Conservation (phyloP, 2,888 invertebrate species). For the Drosophila siamana region DNA sequence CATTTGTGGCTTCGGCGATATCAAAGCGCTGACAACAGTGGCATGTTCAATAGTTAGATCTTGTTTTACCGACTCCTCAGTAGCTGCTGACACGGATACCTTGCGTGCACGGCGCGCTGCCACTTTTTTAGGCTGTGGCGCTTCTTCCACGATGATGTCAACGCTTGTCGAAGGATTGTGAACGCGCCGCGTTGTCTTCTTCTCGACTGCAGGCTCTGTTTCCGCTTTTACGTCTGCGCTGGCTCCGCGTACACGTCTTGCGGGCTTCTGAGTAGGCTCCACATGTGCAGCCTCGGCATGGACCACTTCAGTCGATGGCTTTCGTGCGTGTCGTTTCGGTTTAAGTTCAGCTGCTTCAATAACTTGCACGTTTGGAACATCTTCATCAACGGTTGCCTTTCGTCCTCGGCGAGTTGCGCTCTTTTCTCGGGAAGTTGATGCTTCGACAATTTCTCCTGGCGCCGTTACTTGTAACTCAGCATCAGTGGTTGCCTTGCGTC, state of each 20-base stretch:
- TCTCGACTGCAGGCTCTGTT: constrained; percentile 16
- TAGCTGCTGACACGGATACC: constrained; percentile 11
- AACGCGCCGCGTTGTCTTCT: constrained; percentile 32
- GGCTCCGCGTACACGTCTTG: constrained; percentile 26
- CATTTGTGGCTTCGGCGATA: constrained; percentile 15
- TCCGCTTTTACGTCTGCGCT: constrained; percentile 29
- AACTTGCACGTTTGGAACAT: not conserved
- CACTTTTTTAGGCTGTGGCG: constrained; percentile 34
- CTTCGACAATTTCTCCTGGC: not conserved
- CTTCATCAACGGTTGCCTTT: constrained; percentile 28
- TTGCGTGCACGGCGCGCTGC: constrained; percentile 40
- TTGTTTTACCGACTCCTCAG: not conserved
- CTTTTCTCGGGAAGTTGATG: constrained; percentile 21
- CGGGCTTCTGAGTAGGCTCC: constrained; percentile 16
- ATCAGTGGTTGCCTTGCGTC: not conserved
- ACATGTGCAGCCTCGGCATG: not conserved
- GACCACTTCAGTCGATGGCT: constrained; percentile 25
- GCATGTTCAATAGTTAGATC: constrained; percentile 1
- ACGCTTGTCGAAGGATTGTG: constrained; percentile 49
- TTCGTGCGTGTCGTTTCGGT: constrained; percentile 33
- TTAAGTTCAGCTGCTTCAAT: constrained; percentile 21
- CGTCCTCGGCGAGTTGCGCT: constrained; percentile 24
- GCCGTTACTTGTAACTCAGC: not conserved
- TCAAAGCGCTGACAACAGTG: not conserved
- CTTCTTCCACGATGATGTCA: constrained; percentile 23